These are phyloP conservation scores for Nannoperca australis DNA, from an alignment of 2,797 vertebrate species.

Conservation along the genomic window DNA sequence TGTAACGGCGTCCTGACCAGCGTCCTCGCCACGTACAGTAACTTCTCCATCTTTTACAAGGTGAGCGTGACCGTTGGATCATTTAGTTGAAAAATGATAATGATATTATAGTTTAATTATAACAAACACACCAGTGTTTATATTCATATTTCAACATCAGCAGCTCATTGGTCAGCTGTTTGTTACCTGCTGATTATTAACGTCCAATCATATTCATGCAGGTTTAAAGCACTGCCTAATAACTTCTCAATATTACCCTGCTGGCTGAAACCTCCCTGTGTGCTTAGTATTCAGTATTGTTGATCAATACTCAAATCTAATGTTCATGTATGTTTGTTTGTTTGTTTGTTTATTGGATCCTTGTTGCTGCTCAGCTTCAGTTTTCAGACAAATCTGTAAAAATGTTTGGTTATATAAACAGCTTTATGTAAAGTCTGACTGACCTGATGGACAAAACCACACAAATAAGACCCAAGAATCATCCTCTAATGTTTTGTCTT, in stretches of 20 bases:
- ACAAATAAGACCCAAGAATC: no score
- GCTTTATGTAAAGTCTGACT: no score
- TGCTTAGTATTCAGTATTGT: no score
- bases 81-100: background rate
- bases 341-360: background rate
- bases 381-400: no score
- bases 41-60: conserved; percentile 92
- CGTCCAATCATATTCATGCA: background rate
- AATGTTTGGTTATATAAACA: no score
- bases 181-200: background rate
- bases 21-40: conserved; percentile 86
- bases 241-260: background rate
- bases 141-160: conserved; percentile 6
- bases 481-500: no score
- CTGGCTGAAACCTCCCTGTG: background rate
- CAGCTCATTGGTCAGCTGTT: background rate
- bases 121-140: no score
- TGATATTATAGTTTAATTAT: no score
- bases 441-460: no score
- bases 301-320: background rate
- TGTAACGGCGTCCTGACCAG: conserved; percentile 92
- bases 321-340: background rate
- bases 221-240: background rate
- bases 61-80: conserved; percentile 76
- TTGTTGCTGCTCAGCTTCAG: background rate